These are phyloP conservation scores for Hydrotaea cyrtoneurina DNA, from an alignment of 2,888 invertebrate genomes.

Conservation along the genomic window DNA sequence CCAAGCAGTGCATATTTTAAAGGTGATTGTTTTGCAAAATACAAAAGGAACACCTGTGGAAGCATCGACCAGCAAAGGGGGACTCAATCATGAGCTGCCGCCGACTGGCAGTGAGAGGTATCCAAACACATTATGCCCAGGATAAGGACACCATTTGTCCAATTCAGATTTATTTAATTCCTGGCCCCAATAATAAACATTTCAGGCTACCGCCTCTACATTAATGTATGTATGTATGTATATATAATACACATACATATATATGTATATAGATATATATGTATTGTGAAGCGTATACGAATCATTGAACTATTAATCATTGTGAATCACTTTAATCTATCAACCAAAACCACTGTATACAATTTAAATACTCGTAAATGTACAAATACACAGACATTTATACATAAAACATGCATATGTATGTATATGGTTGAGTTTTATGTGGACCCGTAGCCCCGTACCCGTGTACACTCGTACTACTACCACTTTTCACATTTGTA, in stretches of 20 bases:
- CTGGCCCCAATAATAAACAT: not conserved
- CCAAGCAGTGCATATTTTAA: not conserved
- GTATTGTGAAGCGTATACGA: too few species aligned
- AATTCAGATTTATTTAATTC: slow-evolving; percentile 28
- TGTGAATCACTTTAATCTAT: slow-evolving; percentile 16
- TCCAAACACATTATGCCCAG: not conserved
- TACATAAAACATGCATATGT: not conserved
- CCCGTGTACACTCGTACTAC: not conserved
- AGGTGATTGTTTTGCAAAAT: not conserved
- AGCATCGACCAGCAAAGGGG: not conserved
- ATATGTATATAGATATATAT: too few species aligned
- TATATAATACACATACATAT: too few species aligned
- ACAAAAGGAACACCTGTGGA: not conserved
- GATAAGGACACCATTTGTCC: slow-evolving; percentile 14
- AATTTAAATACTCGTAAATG: slow-evolving; percentile 5
- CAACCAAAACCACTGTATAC: not conserved
- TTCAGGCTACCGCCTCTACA: not conserved
- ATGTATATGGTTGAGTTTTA: not conserved
- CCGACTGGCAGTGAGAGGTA: too few species aligned
- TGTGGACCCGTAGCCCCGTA: not conserved
- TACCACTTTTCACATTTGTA: slow-evolving; percentile 1
- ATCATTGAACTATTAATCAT: slow-evolving; percentile 27
- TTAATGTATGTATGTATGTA: not conserved
- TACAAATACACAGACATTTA: not conserved
- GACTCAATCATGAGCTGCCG: not conserved